phyloP scores from a whole-genome alignment of 2,888 invertebrate genomes.

The Caenorhabditis imperialis region DNA sequence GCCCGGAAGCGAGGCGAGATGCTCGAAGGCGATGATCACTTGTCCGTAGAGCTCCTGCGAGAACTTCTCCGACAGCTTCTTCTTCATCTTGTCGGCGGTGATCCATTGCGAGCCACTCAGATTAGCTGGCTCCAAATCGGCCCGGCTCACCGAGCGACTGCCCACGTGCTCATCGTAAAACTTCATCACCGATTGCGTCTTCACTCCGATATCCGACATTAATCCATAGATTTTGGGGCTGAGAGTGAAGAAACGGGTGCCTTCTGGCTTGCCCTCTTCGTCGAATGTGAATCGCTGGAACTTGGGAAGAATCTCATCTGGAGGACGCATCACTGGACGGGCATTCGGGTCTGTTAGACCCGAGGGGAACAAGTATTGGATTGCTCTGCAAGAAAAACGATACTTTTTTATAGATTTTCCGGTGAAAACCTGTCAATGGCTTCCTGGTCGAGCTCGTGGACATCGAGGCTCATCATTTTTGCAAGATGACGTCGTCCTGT shows the following conservation, averaged over 20 bases:
- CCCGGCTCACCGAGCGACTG: slow-evolving; percentile 26
- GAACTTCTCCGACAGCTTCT: slow-evolving; percentile 70
- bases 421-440: slow-evolving; percentile 84
- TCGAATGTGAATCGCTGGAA: slow-evolving; percentile 74
- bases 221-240: slow-evolving; percentile 88
- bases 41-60: slow-evolving; percentile 72
- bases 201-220: slow-evolving; percentile 82
- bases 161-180: slow-evolving; percentile 64
- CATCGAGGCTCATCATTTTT: slow-evolving; percentile 97
- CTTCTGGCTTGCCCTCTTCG: slow-evolving; percentile 89
- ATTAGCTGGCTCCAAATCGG: slow-evolving; percentile 55
- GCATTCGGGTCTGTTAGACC: slow-evolving; percentile 89
- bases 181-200: slow-evolving; percentile 63
- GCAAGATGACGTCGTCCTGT: slow-evolving; percentile 95
- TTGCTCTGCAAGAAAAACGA: slow-evolving; percentile 88
- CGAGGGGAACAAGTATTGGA: slow-evolving; percentile 95
- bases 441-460: slow-evolving; percentile 87
- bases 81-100: slow-evolving; percentile 67
- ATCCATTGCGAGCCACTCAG: slow-evolving; percentile 79
- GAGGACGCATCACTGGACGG: slow-evolving; percentile 90
- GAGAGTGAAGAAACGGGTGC: slow-evolving; percentile 92
- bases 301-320: slow-evolving; percentile 83
- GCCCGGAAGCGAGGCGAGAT: slow-evolving; percentile 67
- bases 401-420: too few relatives aligned
- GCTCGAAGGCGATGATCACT: slow-evolving; percentile 74